Evolutionary conservation across 2,888 invertebrate species (phyloP), one percentile per base, ranked within the genome.

Genomic region (Chaetogeoica ovagalla): DNA sequence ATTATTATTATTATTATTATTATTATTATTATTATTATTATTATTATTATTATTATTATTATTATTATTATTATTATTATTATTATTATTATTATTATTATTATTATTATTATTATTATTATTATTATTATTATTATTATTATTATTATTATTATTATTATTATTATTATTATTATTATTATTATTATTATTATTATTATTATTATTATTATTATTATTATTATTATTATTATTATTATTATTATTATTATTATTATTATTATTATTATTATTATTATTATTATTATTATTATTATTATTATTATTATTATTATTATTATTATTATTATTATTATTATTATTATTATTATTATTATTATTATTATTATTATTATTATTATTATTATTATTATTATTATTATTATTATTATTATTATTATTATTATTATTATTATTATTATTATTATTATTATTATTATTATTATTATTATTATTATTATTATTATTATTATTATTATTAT

Each of bases 11-110:
- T 63, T 37, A 75, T 30, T 30, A 30, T 30, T 30, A 30, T 2
- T 30, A 30, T 30, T 30, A 30, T 30, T n/a, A 76, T 68, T 68
- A 76, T 76, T 59, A 59, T 63, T 37, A 75, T 30, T 30, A 30
- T 30, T 30, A 30, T 2, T 30, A 30, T 30, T 30, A 30, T 30
- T n/a, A 76, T 68, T 68, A 76, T 76, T 59, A 59, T 63, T 37
- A 75, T 30, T 30, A 30, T 30, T 30, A 30, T 2, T 30, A 30
- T 30, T 30, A 30, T 30, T n/a, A 76, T 68, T 68, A 76, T 76
- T 59, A 59, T 63, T 37, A 75, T 30, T 30, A 30, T 30, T 30
- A 30, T 2, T 30, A 30, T 30, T 30, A 30, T 30, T n/a, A 76
- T 68, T 68, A 76, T 76, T 59, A 59, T 63, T 37, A 75, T 30